Conservation (phyloP, 2,888 invertebrate species). For the Amiota communis region DNA sequence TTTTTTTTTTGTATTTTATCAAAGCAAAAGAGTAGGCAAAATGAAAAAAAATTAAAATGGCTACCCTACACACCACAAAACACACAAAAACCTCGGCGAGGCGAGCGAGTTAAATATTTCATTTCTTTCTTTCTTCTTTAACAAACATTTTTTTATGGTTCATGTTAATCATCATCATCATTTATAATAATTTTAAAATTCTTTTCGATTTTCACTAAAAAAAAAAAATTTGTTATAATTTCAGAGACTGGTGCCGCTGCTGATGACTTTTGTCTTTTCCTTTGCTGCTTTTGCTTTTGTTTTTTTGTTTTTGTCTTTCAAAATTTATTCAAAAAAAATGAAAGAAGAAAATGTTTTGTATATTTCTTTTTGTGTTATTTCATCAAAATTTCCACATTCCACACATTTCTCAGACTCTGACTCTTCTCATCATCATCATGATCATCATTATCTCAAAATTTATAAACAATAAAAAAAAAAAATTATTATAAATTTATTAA, state of each 20-base stretch:
- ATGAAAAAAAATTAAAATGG: constrained; percentile 59
- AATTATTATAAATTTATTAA: constrained; percentile 51
- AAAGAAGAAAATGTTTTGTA: no score
- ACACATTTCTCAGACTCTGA: no score
- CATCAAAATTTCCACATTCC: no score
- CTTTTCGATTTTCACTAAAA: not conserved
- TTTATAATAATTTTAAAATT: not conserved
- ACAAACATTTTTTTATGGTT: no score
- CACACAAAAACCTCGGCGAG: constrained; percentile 17
- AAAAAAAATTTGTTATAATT: not conserved
- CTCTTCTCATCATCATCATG: no score
- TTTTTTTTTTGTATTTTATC: constrained; percentile 43
- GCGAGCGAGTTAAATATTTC: constrained; percentile 9
- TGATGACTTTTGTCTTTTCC: no score
- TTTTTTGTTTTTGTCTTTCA: constrained; percentile 1
- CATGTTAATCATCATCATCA: no score
- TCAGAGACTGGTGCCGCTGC: not conserved
- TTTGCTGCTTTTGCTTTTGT: not conserved
- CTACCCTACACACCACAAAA: constrained; percentile 48
- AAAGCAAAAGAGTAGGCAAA: constrained; percentile 50
- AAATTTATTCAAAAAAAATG: not conserved
- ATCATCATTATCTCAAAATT: no score
- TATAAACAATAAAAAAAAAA: constrained; percentile 4
- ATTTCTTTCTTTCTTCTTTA: constrained; percentile 34
- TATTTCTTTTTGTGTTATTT: no score